These are phyloP conservation scores for Gallirallus australis DNA, from an alignment of 2,797 vertebrate genomes.

Conservation along the genomic window DNA sequence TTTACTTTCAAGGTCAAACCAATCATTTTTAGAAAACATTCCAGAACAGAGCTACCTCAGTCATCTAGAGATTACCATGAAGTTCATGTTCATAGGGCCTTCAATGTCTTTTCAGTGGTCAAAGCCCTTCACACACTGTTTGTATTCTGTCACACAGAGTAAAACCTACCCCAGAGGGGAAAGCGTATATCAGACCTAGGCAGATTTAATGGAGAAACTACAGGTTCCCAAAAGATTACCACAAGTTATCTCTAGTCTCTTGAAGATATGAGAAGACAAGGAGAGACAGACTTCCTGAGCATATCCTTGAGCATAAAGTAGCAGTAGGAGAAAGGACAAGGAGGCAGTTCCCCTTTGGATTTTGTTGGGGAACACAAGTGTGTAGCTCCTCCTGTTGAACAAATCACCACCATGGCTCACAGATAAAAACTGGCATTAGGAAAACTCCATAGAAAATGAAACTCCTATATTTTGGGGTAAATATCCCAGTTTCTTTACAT, in stretches of 20 bases:
- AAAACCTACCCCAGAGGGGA: background rate
- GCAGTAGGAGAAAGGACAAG: background rate
- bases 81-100: background rate
- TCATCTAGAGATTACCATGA: background rate
- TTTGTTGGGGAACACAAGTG: background rate
- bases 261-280: background rate
- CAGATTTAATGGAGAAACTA: background rate
- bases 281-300: background rate
- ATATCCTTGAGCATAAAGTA: background rate
- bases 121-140: background rate
- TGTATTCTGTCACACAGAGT: background rate
- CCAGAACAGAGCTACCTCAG: background rate
- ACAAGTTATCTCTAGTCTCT: background rate
- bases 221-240: background rate
- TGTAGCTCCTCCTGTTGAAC: background rate
- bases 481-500: background rate
- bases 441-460: background rate
- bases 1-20: background rate
- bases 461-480: accelerated
- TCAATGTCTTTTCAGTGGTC: background rate
- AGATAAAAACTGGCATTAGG: background rate
- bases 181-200: background rate
- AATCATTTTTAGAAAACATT: background rate
- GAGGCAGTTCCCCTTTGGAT: background rate
- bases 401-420: background rate